Conservation (phyloP, 2,113 vertebrate genomes). For the Ameiurus melas region DNA sequence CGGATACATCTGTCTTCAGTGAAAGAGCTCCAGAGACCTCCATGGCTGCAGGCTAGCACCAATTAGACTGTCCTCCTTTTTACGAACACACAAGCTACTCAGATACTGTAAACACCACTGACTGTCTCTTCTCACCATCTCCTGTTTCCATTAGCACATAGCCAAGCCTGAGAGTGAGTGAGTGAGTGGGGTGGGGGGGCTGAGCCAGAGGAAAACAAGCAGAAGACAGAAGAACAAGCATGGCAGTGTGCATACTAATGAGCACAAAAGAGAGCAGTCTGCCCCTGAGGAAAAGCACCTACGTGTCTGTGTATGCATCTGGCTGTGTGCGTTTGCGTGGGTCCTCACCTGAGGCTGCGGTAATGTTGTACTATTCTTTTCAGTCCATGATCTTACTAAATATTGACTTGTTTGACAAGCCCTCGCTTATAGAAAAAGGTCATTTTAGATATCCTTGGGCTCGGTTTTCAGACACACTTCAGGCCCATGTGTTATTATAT, state of each 20-base stretch:
- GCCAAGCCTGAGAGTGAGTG: slow-evolving; percentile 29
- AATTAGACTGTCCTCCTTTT: slow-evolving; percentile 52
- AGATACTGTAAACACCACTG: slow-evolving; percentile 39
- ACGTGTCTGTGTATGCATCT: slow-evolving; percentile 12
- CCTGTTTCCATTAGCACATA: slow-evolving; percentile 43
- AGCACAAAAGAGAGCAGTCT: slow-evolving; percentile 54
- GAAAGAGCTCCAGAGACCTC: slow-evolving; percentile 43
- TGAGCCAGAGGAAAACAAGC: slow-evolving; percentile 67
- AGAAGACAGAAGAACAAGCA: slow-evolving; percentile 74
- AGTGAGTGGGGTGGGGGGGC: slow-evolving; percentile 57
- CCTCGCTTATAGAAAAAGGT: not conserved
- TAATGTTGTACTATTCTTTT: slow-evolving; percentile 16
- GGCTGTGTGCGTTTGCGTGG: slow-evolving; percentile 50
- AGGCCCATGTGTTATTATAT: not conserved
- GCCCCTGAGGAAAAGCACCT: slow-evolving; percentile 31
- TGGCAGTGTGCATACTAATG: slow-evolving; percentile 73
- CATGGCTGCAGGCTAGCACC: slow-evolving; percentile 47
- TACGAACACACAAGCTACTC: slow-evolving; percentile 18
- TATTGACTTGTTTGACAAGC: slow-evolving; percentile 23
- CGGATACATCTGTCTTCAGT: slow-evolving; percentile 46
- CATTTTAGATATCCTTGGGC: not conserved
- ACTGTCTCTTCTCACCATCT: slow-evolving; percentile 45
- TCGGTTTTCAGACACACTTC: not conserved
- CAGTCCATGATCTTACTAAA: slow-evolving; percentile 16
- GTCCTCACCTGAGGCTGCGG: slow-evolving; percentile 42